A percentile compares a stretch with the other conserved stretches of the same genome.
These are phyloP conservation scores for Avahi laniger DNA, from an alignment of 2,797 vertebrate species.

Conservation along the genomic window DNA sequence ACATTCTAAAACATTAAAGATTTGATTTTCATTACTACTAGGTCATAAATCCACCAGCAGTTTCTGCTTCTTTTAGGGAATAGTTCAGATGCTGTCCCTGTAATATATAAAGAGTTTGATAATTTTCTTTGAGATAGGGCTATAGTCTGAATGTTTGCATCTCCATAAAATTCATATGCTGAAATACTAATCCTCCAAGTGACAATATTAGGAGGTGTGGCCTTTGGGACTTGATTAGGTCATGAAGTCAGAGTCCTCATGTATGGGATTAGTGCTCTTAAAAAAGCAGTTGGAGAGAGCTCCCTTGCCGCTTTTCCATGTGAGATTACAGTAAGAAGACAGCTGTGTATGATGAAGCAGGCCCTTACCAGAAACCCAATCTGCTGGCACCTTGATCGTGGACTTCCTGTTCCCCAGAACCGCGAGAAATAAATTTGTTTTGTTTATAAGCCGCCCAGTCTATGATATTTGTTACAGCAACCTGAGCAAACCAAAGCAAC, in stretches of 20 bases:
- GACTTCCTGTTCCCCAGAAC: neutral
- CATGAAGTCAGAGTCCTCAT: neutral
- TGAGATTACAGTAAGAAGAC: neutral
- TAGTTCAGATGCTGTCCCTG: neutral
- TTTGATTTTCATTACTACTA: constrained; percentile 39
- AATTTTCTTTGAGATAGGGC: neutral
- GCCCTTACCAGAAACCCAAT: neutral
- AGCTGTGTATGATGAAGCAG: no score
- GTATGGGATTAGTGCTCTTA: neutral
- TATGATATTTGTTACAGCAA: neutral
- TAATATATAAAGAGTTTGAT: neutral
- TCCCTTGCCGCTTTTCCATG: accelerated
- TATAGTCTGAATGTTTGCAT: neutral
- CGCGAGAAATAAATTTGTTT: neutral
- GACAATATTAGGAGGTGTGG: neutral
- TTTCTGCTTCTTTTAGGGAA: neutral
- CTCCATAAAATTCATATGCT: neutral
- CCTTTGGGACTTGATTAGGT: no score
- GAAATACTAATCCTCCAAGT: neutral
- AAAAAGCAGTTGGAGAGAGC: neutral
- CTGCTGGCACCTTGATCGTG: neutral
- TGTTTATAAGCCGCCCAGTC: neutral
- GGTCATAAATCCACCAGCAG: constrained; percentile 7
- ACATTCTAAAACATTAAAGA: neutral
- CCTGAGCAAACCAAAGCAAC: neutral